phyloP scores from a whole-genome alignment of 2,888 invertebrate species.

The Hetaerina titia region DNA sequence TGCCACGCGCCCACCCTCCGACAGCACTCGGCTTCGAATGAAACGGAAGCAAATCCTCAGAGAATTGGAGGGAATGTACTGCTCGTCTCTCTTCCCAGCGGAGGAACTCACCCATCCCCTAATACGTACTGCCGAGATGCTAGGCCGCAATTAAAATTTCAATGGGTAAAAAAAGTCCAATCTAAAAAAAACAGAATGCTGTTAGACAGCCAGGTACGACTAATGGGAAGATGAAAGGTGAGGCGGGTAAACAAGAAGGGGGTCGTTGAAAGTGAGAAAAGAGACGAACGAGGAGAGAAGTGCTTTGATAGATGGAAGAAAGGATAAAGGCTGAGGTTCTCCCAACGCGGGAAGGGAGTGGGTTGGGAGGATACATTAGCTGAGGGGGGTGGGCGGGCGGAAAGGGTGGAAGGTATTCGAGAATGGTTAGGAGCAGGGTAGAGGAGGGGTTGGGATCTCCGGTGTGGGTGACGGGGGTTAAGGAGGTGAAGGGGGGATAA shows the following conservation, averaged over 20 bases:
- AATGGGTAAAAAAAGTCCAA: neutral
- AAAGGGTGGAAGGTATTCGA: neutral
- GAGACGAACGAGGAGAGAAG: neutral
- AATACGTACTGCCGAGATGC: neutral
- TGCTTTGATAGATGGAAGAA: slow-evolving; percentile 5
- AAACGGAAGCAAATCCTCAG: neutral
- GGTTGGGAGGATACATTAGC: neutral
- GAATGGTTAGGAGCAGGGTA: neutral
- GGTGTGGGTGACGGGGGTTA: neutral
- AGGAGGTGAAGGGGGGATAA: neutral
- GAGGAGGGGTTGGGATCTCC: neutral
- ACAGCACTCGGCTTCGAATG: neutral
- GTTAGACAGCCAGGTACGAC: neutral
- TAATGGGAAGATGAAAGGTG: slow-evolving; percentile 32
- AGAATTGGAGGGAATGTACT: neutral
- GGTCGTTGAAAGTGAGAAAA: neutral
- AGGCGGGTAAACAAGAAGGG: neutral
- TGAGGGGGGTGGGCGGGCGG: neutral
- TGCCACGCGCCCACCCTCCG: neutral
- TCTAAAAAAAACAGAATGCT: neutral
- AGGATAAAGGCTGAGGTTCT: neutral
- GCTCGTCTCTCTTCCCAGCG: neutral
- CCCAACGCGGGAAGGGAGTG: too few relatives aligned
- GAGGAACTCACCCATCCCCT: neutral
- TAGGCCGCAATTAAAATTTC: neutral